Evolutionary conservation across 2,888 invertebrate genomes (phyloP).

Genomic region (Megastigmus dorsalis): DNA sequence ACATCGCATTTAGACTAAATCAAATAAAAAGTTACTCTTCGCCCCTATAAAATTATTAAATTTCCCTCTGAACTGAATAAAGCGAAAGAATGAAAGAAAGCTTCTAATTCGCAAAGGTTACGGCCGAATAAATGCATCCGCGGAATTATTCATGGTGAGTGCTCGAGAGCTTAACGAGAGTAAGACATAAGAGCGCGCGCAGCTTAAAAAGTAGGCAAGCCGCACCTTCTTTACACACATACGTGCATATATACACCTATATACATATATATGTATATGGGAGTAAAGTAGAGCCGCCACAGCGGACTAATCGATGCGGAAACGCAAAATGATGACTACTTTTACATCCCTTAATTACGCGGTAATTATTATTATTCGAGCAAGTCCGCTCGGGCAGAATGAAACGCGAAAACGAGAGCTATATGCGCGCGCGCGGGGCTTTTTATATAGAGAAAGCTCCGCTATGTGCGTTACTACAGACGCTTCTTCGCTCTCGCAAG

Average conservation of each 20-base stretch:
- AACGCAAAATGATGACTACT: conserved; percentile 68
- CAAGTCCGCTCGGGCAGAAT: conserved; percentile 62
- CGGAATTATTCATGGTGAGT: conserved; percentile 56
- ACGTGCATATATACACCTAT: background rate
- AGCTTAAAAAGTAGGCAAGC: conserved; percentile 4
- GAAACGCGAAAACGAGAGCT: conserved; percentile 57
- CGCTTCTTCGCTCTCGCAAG: background rate
- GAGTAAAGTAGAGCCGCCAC: conserved; percentile 54
- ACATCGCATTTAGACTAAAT: too few relatives aligned
- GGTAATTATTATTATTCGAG: conserved; percentile 69
- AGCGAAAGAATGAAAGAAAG: conserved; percentile 23
- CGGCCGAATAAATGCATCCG: conserved; percentile 49
- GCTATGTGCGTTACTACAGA: background rate
- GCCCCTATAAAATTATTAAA: too few relatives aligned
- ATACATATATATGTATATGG: too few relatives aligned
- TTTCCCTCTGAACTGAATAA: background rate
- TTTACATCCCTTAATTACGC: conserved; percentile 68
- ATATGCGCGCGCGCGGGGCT: background rate
- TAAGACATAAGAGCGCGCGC: background rate
- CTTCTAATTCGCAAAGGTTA: conserved; percentile 24
- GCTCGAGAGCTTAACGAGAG: conserved; percentile 15
- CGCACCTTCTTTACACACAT: too few relatives aligned
- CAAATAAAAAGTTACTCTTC: too few relatives aligned
- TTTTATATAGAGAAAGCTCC: too few relatives aligned
- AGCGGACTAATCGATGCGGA: conserved; percentile 63